Evolutionary conservation across 2,888 invertebrate genomes (phyloP), one percentile per base, ranked within the genome.

Genomic region (Macrosiphum euphorbiae): DNA sequence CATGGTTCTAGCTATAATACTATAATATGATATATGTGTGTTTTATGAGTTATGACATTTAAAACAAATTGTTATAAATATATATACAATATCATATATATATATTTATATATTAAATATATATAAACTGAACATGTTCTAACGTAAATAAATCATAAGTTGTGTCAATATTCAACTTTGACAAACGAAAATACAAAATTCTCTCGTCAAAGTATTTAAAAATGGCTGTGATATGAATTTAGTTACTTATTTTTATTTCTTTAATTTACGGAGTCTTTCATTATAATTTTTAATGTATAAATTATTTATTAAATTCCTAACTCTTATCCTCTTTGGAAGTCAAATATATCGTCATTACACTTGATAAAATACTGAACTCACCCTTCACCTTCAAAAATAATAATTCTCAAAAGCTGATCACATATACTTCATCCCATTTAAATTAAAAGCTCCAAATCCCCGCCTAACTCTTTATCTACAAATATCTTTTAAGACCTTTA

Each of bases 1-100:
- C 58, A 58, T 89, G 26, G 28, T 89, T 61, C 28, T 44, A 58
- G 16, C 44, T 89, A 61, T 44, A 11, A 58, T 44, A 78, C 24
- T 35, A 78, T 78, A 78, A 20, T 7, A 35, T 78, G 20, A 67
- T 78, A 78, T 35, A 13, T 58, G 26, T 52, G 58, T 61, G 58
- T 58, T 89, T 58, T 89, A 61, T 58, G 58, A 58, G 61, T 58
- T 89, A 61, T 58, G 58, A 58, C 20, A 61, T 89, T 58, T 41
- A 16, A 58, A 58, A 89, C 8, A 16, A 44, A 89, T 89, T 58
- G 8, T 61, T 44, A 89, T 50, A 50, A 78, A 35, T 78, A 35
- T 78, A 47, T 47, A 47, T 41, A 41, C 41, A 41, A 41, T 41
- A 3, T 41, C 41, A 41, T 41, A 13, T 67, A n/a, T n/a, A 13